A percentile compares a stretch with the other conserved stretches of the same genome.
Evolutionary conservation across 2,888 invertebrate genomes (phyloP).

Genomic region (Morpho helenor): DNA sequence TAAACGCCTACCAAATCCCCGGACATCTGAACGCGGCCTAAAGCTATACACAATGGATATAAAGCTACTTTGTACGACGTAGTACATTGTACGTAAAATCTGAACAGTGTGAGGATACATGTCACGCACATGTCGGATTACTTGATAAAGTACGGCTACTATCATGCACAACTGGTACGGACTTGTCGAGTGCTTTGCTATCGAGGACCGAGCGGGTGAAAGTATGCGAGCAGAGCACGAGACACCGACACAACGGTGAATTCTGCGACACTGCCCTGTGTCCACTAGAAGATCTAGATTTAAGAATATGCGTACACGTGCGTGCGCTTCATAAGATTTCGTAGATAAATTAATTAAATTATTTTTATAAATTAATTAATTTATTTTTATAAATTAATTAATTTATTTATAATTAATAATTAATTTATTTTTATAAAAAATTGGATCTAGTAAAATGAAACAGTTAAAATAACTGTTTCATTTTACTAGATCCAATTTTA

Average conservation of each 20-base stretch:
- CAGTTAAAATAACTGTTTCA: too few species aligned
- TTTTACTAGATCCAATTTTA: too few species aligned
- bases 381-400: too few species aligned
- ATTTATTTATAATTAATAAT: too few species aligned
- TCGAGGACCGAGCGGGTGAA: slow-evolving; percentile 64
- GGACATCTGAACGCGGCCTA: too few species aligned
- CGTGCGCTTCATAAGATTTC: background rate
- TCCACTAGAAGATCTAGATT: slow-evolving; percentile 45
- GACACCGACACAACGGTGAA: slow-evolving; percentile 57
- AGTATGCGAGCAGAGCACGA: slow-evolving; percentile 68
- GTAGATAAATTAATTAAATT: too few species aligned
- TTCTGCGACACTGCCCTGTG: slow-evolving; percentile 66
- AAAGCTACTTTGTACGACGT: background rate
- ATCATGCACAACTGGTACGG: slow-evolving; percentile 17
- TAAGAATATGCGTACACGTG: slow-evolving; percentile 20
- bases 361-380: too few species aligned
- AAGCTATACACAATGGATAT: background rate
- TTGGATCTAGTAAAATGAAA: too few species aligned
- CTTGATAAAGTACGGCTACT: slow-evolving; percentile 2
- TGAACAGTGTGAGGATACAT: slow-evolving; percentile 3
- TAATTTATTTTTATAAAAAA: too few species aligned
- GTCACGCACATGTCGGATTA: slow-evolving; percentile 9
- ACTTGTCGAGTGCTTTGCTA: slow-evolving; percentile 49
- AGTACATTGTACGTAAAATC: slow-evolving; percentile 1
- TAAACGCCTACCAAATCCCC: too few species aligned